These are phyloP conservation scores for Chascanopsetta lugubris DNA, from an alignment of 2,113 vertebrate species.

Conservation along the genomic window DNA sequence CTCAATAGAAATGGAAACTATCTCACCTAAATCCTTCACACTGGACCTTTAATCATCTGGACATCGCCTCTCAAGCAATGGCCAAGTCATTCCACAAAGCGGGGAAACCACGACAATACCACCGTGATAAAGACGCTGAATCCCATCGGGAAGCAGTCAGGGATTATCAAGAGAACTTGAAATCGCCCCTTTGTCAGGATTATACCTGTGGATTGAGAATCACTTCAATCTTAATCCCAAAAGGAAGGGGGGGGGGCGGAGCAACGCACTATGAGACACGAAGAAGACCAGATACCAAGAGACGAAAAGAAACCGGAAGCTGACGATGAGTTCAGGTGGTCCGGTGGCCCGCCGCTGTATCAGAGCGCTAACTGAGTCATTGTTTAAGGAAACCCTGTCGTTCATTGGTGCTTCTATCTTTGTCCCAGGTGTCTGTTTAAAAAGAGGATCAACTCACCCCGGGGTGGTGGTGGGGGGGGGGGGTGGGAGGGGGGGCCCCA, in stretches of 20 bases:
- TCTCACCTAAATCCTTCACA: no score
- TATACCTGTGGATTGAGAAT: not conserved
- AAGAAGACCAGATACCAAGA: not conserved
- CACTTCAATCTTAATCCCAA: not conserved
- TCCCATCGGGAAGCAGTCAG: not conserved
- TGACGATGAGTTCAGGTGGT: no score
- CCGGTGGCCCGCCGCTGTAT: not conserved
- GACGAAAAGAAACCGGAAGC: not conserved
- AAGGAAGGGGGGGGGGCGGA: not conserved
- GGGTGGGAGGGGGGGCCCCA: no score
- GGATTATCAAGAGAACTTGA: not conserved
- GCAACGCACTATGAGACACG: not conserved
- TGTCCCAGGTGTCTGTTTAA: slow-evolving; percentile 63
- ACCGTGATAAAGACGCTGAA: not conserved
- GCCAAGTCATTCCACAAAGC: no score
- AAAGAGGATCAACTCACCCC: slow-evolving; percentile 64
- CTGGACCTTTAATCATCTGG: no score
- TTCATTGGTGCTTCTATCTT: slow-evolving; percentile 31
- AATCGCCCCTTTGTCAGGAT: not conserved
- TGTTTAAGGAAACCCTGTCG: slow-evolving; percentile 34
- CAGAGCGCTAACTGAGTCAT: slow-evolving; percentile 18
- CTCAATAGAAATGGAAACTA: no score
- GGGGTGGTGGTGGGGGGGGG: no score
- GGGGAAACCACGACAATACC: no score
- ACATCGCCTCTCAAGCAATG: no score